These are phyloP conservation scores for Argyra leucocephala DNA, from an alignment of 2,888 invertebrate genomes.

Conservation along the genomic window DNA sequence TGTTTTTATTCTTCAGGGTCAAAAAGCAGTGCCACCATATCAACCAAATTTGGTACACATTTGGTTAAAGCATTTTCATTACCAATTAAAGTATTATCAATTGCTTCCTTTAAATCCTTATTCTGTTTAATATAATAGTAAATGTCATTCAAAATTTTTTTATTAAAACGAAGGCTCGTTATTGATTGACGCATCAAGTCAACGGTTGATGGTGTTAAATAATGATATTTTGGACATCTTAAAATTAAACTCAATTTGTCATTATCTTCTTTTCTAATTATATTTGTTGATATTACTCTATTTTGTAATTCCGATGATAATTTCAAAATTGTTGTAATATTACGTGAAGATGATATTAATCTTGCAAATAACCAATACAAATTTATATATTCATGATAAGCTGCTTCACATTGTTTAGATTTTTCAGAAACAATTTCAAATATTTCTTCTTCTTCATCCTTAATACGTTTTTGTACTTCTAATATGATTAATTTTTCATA, in stretches of 20 bases:
- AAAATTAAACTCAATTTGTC: background rate
- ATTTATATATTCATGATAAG: background rate
- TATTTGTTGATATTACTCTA: background rate
- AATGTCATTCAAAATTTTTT: background rate
- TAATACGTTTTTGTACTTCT: background rate
- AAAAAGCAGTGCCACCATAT: background rate
- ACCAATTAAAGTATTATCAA: background rate
- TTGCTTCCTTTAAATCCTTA: background rate
- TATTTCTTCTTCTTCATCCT: constrained; percentile 5
- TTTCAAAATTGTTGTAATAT: background rate
- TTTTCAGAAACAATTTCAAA: background rate
- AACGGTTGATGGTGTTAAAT: background rate
- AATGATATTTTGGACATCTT: background rate
- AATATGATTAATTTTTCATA: background rate
- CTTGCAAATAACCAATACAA: background rate
- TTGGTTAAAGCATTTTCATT: background rate
- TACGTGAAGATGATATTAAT: background rate
- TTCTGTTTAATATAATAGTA: background rate
- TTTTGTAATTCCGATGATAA: background rate
- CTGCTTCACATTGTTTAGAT: background rate
- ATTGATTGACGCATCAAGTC: background rate
- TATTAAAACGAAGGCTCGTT: background rate
- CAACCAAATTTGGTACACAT: background rate
- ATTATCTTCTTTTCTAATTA: background rate
- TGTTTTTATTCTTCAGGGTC: background rate